phyloP scores from a whole-genome alignment of 2,797 vertebrate genomes.

The Potorous gilbertii region DNA sequence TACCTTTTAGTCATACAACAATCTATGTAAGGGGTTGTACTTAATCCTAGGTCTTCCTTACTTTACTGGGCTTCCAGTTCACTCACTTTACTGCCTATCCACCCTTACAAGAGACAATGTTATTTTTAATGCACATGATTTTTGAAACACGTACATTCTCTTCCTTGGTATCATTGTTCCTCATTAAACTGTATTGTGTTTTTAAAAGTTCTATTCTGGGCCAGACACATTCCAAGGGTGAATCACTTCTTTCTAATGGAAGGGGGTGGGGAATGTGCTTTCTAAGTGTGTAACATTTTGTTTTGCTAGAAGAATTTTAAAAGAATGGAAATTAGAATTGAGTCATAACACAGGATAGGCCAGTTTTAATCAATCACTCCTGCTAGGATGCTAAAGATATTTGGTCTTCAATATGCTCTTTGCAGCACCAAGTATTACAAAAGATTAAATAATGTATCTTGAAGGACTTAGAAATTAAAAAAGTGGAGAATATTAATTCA shows the following conservation, averaged over 20 bases:
- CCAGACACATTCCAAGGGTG: constrained; percentile 18
- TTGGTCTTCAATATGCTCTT: constrained; percentile 34
- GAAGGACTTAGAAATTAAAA: constrained; percentile 16
- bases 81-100: not conserved
- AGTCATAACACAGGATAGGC: not conserved
- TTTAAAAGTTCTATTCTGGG: constrained; percentile 33
- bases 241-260: constrained; percentile 28
- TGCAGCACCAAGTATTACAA: not conserved
- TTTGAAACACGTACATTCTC: not conserved
- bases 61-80: not conserved
- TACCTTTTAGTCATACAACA: not conserved
- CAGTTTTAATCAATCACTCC: not conserved
- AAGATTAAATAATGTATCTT: constrained; percentile 8
- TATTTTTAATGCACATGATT: not conserved
- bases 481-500: constrained; percentile 2
- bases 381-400: constrained; percentile 35
- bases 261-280: not conserved
- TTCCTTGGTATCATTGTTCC: not conserved
- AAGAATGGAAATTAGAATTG: constrained; percentile 25
- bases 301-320: not conserved
- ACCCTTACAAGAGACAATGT: not conserved
- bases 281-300: not conserved
- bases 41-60: not conserved
- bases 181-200: constrained; percentile 15
- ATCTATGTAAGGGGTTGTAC: not conserved